Base-by-base conservation (phyloP, 1,140 invertebrate genomes). In the Leguminivora glycinivorella region DNA sequence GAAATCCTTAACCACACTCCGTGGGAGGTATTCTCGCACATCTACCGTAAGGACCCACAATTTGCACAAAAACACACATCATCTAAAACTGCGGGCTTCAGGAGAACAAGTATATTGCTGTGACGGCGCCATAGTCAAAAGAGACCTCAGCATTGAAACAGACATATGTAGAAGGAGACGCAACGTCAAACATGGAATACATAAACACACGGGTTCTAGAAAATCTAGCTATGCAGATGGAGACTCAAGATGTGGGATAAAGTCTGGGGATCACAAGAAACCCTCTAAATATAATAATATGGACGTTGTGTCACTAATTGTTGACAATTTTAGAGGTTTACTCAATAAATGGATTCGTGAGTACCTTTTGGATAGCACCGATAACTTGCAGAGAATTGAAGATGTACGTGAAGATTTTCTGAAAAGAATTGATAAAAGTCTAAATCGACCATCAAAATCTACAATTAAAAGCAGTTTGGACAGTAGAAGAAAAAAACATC, bases 121-220 rank as follows among this genome's bases (percentile, higher is more conserved):
- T 26, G 71, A 82, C 2, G 75, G 75, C 38, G 73, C 72, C 0
- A 82, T 74, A 72, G 24, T 81, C 0, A 90, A 88, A 79, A 78
- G 80, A 70, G 85, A 88, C 69, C 72, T 88, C 14, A 84, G 85
- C 38, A 74, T 90, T 3, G 86, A 86, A 79, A 88, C 86, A 5
- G 83, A 87, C 63, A 66, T 85, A 47, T 90, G 86, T 60, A 76
- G 82, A 31, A 43, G 87, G 10, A 80, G 83, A 67, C 78, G 80
- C 10, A 80, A 83, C 73, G 83, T 72, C 40, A 88, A 75, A 70
- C 79, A 63, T 0, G 83, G 82, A 56, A 76, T 70, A 43, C 78
- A 72, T 17, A 79, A 72, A 72, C 26, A 72, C 43, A 70, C 56
- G 24, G 74, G 68, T 52, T 68, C 70, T 31, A 78, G 78, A 9